Evolutionary conservation across 2,797 vertebrate species (phyloP).

Genomic region (Nyctibius grandis): DNA sequence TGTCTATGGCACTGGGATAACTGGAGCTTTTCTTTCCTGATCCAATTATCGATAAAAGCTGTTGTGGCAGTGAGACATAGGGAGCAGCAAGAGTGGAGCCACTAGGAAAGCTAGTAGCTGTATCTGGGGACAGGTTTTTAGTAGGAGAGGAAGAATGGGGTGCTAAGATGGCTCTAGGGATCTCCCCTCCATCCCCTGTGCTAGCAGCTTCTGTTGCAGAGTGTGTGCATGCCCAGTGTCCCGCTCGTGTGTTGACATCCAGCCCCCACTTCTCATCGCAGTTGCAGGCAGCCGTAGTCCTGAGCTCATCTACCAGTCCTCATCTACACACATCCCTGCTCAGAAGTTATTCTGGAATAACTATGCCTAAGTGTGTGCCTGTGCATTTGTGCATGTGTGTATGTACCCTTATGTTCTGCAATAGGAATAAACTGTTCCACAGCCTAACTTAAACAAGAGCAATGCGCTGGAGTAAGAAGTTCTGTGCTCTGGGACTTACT

Average conservation of each 20-base stretch:
- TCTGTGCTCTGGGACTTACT: neutral
- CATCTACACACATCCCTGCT: neutral
- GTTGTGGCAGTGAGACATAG: neutral
- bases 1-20: neutral
- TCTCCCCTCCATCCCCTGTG: accelerated
- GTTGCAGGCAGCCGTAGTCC: neutral
- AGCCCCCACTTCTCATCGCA: neutral
- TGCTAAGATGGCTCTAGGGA: neutral
- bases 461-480: neutral
- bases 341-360: neutral
- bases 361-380: neutral
- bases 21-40: neutral
- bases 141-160: neutral
- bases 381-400: neutral
- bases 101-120: neutral
- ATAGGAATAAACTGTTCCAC: neutral
- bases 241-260: neutral
- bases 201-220: neutral
- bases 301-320: neutral
- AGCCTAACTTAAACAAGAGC: neutral
- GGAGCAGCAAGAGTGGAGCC: neutral
- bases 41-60: neutral
- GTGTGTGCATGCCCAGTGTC: neutral
- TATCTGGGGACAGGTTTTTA: neutral
- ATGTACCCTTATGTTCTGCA: neutral